A percentile compares a stretch with the other conserved stretches of the same genome.
These are phyloP conservation scores for Chrysocyon brachyurus DNA, from an alignment of 2,797 vertebrate species.

Conservation along the genomic window DNA sequence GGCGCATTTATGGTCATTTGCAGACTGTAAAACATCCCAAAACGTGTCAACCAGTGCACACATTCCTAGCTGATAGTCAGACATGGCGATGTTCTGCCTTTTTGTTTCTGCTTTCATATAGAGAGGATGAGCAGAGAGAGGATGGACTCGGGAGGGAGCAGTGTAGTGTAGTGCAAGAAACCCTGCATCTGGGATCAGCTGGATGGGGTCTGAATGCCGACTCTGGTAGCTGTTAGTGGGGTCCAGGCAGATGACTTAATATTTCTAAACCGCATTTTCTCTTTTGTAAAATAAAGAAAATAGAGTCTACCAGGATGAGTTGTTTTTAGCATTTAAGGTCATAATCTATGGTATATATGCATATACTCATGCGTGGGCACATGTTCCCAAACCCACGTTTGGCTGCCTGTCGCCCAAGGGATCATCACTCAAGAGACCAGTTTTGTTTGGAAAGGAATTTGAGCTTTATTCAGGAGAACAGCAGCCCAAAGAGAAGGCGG, in stretches of 20 bases:
- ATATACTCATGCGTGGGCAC: accelerated
- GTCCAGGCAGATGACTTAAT: neutral
- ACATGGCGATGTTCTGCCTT: accelerated
- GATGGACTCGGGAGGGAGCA: accelerated
- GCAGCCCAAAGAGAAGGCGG: neutral
- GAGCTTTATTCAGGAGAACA: neutral
- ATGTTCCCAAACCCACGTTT: neutral
- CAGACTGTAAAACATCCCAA: neutral
- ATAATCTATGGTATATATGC: neutral
- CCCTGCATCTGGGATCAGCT: neutral
- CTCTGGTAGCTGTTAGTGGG: neutral
- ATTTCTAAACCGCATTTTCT: neutral
- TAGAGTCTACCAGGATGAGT: neutral
- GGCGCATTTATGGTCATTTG: neutral
- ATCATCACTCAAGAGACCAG: neutral
- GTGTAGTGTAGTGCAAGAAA: accelerated
- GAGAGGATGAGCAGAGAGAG: neutral
- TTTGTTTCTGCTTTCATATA: accelerated
- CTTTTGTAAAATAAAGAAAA: neutral
- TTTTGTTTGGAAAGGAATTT: neutral
- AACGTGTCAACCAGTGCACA: accelerated
- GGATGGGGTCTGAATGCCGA: neutral
- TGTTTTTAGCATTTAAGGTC: neutral
- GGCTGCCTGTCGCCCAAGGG: neutral
- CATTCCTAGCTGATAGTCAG: neutral